Percentiles rank a stretch among this genome's conserved stretches.
Conservation (phyloP, 2,888 invertebrate genomes). For the Phania funesta region DNA sequence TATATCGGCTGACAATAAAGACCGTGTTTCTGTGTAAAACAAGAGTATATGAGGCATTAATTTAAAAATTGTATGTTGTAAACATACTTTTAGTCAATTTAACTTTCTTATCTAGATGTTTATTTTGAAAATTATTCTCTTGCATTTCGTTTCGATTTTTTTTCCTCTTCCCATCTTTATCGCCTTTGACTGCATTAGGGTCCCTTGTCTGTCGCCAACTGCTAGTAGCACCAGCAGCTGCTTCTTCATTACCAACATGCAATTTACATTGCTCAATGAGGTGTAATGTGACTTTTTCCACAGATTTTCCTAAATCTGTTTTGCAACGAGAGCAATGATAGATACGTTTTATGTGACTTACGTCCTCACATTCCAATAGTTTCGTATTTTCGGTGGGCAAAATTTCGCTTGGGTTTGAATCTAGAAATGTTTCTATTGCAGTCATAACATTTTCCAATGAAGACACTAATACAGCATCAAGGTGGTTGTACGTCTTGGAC, state of each 20-base stretch:
- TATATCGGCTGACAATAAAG: constrained; percentile 70
- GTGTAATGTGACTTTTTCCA: constrained; percentile 71
- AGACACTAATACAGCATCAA: constrained; percentile 72
- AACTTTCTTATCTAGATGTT: constrained; percentile 15
- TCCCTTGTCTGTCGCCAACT: neutral
- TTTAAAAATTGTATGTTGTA: neutral
- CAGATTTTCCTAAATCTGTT: constrained; percentile 71
- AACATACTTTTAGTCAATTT: constrained; percentile 69
- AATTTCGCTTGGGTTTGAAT: constrained; percentile 70
- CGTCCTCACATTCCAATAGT: constrained; percentile 70
- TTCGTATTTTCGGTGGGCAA: constrained; percentile 60
- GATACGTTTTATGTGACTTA: constrained; percentile 70
- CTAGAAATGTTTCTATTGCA: constrained; percentile 73
- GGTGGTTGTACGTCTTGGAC: constrained; percentile 56
- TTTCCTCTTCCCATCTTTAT: neutral
- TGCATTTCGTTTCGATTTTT: neutral
- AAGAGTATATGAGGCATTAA: neutral
- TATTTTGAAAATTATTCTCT: constrained; percentile 3
- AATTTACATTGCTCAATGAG: constrained; percentile 69
- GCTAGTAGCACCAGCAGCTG: neutral
- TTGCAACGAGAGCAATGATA: constrained; percentile 69
- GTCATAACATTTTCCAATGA: constrained; percentile 71
- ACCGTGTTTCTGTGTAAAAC: constrained; percentile 70
- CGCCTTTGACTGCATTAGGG: neutral
- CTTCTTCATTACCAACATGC: neutral